Base-by-base conservation (phyloP, 2,113 vertebrate species). In the Embiotoca jacksoni region DNA sequence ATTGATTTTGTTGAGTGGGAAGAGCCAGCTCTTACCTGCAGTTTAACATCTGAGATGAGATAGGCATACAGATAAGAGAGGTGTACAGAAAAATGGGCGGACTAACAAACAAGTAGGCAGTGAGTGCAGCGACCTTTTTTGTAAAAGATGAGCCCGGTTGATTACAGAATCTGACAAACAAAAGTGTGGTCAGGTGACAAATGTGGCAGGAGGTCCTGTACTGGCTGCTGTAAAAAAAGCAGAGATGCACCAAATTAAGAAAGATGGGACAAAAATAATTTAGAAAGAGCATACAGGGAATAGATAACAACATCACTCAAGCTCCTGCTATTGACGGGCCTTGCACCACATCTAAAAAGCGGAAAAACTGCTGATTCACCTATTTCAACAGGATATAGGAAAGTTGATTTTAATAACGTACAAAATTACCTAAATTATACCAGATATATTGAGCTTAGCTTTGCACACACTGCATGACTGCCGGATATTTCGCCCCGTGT, bases 401-500 rank as follows among this genome's bases (percentile, higher is more conserved):
- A 46, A 15, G 41, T 9, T 58, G 3, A 47, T 54, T 56, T 37
- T 57, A 15, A 66, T 66, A 5, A 64, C n/a, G 33, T 39, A 4
- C 31, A 16, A 55, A 60, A 47, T 14, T 6, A 44, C 33, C n/a
- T 10, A 58, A n/a, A 70, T 64, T 36, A 63, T 66, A 13, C 32
- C 46, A 39, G 49, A n/a, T 69, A 52, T 69, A 50, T 54, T 50
- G 36, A 78, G 70, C 69, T 54, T 78, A 50, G 23, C 32, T 74
- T 64, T 36, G 59, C 49, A 61, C 5, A 65, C 41, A 46, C 5
- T 16, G 41, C 53, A 35, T 49, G 13, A 75, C 60, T 81, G 57
- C 31, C 7, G 53, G 41, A 55, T 79, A 74, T 79, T 90, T 80
- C 81, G 70, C 60, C 61, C 33, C 37, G 23, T 79, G 83, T 88